Conservation (phyloP, 2,797 vertebrate genomes). For the Gymnodraco acuticeps region DNA sequence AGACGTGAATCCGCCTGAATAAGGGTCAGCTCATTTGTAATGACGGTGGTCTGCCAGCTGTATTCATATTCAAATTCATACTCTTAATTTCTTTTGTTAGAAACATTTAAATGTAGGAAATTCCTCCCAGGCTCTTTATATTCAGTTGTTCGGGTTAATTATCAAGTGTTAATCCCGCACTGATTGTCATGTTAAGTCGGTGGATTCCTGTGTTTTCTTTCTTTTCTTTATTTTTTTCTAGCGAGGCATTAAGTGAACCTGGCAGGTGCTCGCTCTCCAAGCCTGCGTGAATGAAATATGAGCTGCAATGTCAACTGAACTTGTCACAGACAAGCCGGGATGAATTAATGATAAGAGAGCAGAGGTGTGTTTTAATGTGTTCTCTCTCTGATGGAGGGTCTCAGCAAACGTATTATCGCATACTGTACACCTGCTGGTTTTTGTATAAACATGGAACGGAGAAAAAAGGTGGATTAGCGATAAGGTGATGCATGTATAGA, state of each 20-base stretch:
- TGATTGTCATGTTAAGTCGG: constrained; percentile 73
- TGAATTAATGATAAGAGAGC: constrained; percentile 82
- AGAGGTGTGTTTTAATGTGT: constrained; percentile 79
- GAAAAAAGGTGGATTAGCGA: constrained; percentile 53
- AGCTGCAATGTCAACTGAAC: constrained; percentile 82
- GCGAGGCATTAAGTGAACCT: constrained; percentile 73
- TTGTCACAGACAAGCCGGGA: constrained; percentile 81
- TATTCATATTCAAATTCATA: constrained; percentile 70
- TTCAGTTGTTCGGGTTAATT: constrained; percentile 72
- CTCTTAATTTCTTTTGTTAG: constrained; percentile 61
- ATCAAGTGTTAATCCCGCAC: constrained; percentile 71
- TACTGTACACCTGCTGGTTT: constrained; percentile 68
- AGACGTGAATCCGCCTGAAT: constrained; percentile 31
- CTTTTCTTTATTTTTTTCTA: constrained; percentile 58
- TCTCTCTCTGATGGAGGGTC: constrained; percentile 70
- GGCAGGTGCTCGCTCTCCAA: constrained; percentile 72
- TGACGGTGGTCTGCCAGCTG: constrained; percentile 25
- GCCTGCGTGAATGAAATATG: constrained; percentile 81
- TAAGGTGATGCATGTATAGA: constrained; percentile 38
- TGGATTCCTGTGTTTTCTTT: constrained; percentile 57
- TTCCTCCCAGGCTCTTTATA: constrained; percentile 59
- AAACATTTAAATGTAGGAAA: constrained; percentile 50
- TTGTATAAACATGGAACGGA: constrained; percentile 54
- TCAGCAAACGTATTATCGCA: constrained; percentile 62
- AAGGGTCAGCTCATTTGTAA: constrained; percentile 59